phyloP scores from a whole-genome alignment of 2,113 vertebrate species.

The Capricornis sumatraensis region DNA sequence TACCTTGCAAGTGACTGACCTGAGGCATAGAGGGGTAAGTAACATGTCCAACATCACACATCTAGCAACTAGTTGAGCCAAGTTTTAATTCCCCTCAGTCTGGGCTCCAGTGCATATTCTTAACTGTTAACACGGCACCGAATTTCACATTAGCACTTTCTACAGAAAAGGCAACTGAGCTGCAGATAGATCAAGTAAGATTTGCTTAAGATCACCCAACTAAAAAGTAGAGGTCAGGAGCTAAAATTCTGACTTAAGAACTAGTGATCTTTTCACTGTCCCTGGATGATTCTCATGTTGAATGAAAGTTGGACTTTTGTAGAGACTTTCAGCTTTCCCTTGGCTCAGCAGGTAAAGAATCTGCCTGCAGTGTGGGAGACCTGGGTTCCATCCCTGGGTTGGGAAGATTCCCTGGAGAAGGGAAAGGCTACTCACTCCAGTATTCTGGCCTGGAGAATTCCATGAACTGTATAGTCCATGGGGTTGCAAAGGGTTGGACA shows the following conservation, averaged over 20 bases:
- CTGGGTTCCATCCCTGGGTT: background rate
- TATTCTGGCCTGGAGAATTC: background rate
- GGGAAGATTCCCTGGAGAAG: background rate
- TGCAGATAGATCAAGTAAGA: background rate
- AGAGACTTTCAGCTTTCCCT: background rate
- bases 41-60: background rate
- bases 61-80: background rate
- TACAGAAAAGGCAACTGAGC: background rate
- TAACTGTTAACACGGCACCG: background rate
- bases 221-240: background rate
- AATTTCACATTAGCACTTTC: background rate
- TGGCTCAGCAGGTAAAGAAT: background rate
- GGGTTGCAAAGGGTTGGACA: background rate
- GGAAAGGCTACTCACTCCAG: background rate
- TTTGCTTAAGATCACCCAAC: background rate
- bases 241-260: background rate
- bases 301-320: slow-evolving; percentile 4
- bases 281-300: background rate
- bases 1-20: background rate
- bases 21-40: background rate
- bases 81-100: background rate
- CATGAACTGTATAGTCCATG: background rate
- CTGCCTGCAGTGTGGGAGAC: background rate
- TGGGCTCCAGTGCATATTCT: background rate
- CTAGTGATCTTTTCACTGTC: background rate